Conservation (phyloP, 2,888 invertebrate species). For the Trachelus iudaicus region DNA sequence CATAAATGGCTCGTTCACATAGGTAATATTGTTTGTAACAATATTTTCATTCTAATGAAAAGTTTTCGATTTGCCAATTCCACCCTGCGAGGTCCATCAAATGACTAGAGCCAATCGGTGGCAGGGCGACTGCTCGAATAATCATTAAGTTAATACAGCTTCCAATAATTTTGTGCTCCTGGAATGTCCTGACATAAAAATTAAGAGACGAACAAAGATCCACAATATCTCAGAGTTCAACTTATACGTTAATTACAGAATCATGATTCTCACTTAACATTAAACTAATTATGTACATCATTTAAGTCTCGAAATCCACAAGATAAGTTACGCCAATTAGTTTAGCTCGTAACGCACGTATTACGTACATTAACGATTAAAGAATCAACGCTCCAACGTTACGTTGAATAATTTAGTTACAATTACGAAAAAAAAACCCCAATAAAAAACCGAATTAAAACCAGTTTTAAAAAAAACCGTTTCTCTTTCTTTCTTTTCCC, state of each 20-base stretch:
- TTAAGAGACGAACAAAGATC: conserved; percentile 29
- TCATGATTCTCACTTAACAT: conserved; percentile 24
- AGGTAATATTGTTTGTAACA: conserved; percentile 46
- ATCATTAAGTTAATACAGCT: conserved; percentile 6
- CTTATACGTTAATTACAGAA: conserved; percentile 18
- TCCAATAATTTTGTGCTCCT: conserved; percentile 16
- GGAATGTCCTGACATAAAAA: conserved; percentile 41
- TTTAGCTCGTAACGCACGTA: conserved; percentile 18
- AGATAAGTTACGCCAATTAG: conserved; percentile 28
- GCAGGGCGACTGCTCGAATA: conserved; percentile 28
- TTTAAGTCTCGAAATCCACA: conserved; percentile 36
- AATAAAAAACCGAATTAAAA: background rate
- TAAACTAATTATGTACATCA: conserved; percentile 42
- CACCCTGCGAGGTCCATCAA: conserved; percentile 44
- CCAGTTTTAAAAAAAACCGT: background rate
- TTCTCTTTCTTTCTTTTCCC: background rate
- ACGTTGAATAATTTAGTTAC: no score
- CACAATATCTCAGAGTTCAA: conserved; percentile 19
- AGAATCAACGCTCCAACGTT: no score
- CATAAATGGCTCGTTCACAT: conserved; percentile 46
- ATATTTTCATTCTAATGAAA: conserved; percentile 32
- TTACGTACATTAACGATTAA: no score
- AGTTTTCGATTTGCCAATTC: conserved; percentile 32
- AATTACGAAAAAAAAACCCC: no score
- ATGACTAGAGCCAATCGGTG: conserved; percentile 44